Evolutionary conservation across 2,113 vertebrate genomes (phyloP).

Genomic region (Tragelaphus imberbis): DNA sequence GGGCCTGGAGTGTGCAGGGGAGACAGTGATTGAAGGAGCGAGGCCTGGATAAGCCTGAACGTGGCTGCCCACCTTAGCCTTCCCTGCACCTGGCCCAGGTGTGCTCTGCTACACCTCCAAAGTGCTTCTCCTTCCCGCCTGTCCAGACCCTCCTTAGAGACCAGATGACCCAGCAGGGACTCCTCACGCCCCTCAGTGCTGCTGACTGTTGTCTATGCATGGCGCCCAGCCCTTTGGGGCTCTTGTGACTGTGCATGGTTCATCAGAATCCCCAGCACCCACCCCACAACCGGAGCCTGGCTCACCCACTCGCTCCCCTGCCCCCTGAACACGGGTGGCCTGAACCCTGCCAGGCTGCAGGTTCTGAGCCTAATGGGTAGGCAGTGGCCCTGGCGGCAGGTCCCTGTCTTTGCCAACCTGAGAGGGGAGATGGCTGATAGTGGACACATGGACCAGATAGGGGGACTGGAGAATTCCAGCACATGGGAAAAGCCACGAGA

Average conservation of each 20-base stretch:
- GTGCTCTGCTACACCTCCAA: neutral
- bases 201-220: too few relatives aligned
- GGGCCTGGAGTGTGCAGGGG: neutral
- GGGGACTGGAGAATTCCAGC: neutral
- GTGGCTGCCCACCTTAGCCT: neutral
- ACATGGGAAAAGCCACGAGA: rapidly evolving
- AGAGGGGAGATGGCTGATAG: neutral
- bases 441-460: neutral
- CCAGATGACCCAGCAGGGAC: neutral
- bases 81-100: neutral
- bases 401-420: neutral
- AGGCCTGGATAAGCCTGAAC: neutral
- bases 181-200: rapidly evolving
- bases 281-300: neutral
- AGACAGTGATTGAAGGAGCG: neutral
- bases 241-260: neutral
- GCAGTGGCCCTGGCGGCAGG: neutral
- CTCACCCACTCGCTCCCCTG: neutral
- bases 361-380: neutral
- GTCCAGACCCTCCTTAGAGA: neutral
- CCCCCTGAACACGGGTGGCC: rapidly evolving
- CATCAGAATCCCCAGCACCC: neutral
- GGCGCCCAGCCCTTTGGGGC: neutral
- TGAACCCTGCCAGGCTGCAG: neutral
- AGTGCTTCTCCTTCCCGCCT: neutral